These are phyloP conservation scores for Zygaena filipendulae DNA, from an alignment of 2,888 invertebrate genomes.

Conservation along the genomic window DNA sequence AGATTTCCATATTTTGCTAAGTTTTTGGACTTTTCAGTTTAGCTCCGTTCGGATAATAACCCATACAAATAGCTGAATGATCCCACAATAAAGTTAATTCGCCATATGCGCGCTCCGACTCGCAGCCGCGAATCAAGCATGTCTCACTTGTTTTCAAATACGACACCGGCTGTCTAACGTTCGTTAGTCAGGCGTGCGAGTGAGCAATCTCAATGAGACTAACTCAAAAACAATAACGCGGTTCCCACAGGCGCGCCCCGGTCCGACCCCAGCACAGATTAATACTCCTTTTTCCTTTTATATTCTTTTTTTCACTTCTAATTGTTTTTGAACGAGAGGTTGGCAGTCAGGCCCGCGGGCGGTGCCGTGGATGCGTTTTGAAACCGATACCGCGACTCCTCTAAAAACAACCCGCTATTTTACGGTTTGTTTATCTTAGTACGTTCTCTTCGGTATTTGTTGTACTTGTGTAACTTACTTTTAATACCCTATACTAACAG, in stretches of 20 bases:
- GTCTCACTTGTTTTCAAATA: constrained; percentile 20
- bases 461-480: too few relatives aligned
- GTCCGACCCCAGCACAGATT: constrained; percentile 26
- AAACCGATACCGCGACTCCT: constrained; percentile 27
- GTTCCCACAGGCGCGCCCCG: constrained; percentile 53
- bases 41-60: too few relatives aligned
- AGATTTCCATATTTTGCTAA: too few relatives aligned
- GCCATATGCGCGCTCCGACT: constrained; percentile 25
- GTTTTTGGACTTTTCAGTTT: too few relatives aligned
- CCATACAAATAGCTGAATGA: too few relatives aligned
- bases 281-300: constrained; percentile 29
- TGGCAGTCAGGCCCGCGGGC: constrained; percentile 46
- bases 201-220: constrained; percentile 36
- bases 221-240: constrained; percentile 37
- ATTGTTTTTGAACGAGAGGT: constrained; percentile 57
- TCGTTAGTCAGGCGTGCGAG: constrained; percentile 22
- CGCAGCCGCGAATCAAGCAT: constrained; percentile 24
- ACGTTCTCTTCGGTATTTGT: too few relatives aligned
- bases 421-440: constrained; percentile 11
- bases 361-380: constrained; percentile 21
- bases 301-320: constrained; percentile 42
- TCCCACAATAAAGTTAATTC: constrained; percentile 21
- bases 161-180: constrained; percentile 21
- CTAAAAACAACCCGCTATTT: constrained; percentile 10
- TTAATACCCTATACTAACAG: too few relatives aligned